Base-by-base conservation (phyloP, 2,113 vertebrate species). In the Numida meleagris region DNA sequence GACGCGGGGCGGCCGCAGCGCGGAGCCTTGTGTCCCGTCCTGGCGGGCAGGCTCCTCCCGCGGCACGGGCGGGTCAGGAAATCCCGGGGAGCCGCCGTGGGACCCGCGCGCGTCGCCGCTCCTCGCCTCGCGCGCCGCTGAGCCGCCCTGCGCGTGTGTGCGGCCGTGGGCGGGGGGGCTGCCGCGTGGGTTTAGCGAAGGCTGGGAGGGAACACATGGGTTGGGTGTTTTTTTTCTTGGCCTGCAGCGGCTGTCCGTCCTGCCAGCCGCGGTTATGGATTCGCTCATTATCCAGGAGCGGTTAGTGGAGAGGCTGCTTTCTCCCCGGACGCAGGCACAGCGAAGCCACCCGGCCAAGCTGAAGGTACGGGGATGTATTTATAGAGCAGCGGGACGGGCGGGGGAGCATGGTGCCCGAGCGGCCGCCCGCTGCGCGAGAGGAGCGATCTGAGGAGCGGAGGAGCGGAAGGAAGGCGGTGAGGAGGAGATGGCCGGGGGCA, bases 231-330 rank as follows among this genome's bases (percentile, higher is more conserved):
- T 89, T 67, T 75, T 17, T 9, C 89, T 85, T 72, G 94, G 90
- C 96, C 95, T 42, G 48, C 27, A 34, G 82, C 62, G 97, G 68
- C 93, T 85, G 90, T 31, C 66, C 23, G 57, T 85, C 96, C 94
- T 12, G 86, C 96, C 89, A 79, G 89, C 96, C 81, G 92, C 89
- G 78, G 96, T 91, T 91, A 99, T 99, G 99, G 99, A 99, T 97
- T 98, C 99, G 71, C 98, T 99, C 98, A 98, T 99, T 81, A 97
- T 99, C 91, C 99, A 99, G 97, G 99, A 99, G 96, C 99, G 98
- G 95, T 98, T 99, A 82, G 99, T 99, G 94, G 99, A 99, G 96
- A 98, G 98, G 94, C 98, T 99, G 96, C 98, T 99, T 85, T 99
- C 99, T 66, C 99, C 99, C 8, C 97, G 98, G 97, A 98, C 98